Evolutionary conservation across 30 jellyfish, hydroid and myxozoan genomes (phyloP), one percentile per base, ranked within the genome.

Genomic region (Turritopsis rubra): DNA sequence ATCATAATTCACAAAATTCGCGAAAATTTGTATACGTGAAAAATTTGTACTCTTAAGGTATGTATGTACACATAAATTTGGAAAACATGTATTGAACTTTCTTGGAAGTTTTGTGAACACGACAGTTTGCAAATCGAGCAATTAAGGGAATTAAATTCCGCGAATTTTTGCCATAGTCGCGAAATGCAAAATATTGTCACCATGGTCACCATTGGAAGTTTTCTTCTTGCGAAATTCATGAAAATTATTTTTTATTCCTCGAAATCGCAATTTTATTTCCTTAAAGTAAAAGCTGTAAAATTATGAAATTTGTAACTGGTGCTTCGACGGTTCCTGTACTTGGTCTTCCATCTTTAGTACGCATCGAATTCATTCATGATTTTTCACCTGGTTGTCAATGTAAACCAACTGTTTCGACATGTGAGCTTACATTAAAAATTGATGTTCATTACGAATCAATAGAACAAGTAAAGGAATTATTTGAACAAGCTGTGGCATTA

Each of bases 321-420:
- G 4, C 84, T 20, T 20, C 73, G 24, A 75, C 84, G 29, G 23
- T 75, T 66, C 84, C 84, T 24, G 73, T 71, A 13, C 84, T 75
- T 29, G 84, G 84, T 31, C 74, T 75, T 23, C 84, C 79, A 60
- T 29, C 23, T 30, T 21, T 74, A 5, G 53, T 21, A 19, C 30
- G 27, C 19, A 77, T 83, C 28, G 31, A 30, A 19, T 83, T 83
- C 65, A 52, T 31, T 19, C 89, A 71, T 83, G 84, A 75, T 52
- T 83, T 83, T 75, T 28, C 24, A 3, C 5, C 28, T 19, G 84
- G 79, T 13, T 83, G 89, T 78, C 54, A 83, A 18, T 83, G 89
- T 29, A 83, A 83, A 74, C 89, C 89, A 52, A 71, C 89, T 0
- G 85, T 79, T n/a, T 83, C 89, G 21, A 83, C 79, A 21, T 70